Evolutionary conservation across 2,888 invertebrate species (phyloP).

Genomic region (Rutpela maculata): DNA sequence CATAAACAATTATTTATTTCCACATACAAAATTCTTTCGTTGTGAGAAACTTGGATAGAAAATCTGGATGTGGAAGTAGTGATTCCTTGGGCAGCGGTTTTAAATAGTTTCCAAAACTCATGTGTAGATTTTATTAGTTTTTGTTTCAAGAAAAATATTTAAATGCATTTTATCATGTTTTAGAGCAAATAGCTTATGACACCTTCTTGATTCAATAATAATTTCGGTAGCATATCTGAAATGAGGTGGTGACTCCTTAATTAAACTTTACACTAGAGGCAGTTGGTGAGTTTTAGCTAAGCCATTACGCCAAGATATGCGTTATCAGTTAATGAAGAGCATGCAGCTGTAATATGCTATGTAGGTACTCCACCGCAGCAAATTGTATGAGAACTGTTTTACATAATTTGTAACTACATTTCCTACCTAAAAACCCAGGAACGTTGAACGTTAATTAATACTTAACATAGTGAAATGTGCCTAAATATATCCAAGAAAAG

Average conservation of each 20-base stretch:
- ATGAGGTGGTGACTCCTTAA: neutral
- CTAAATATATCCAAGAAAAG: neutral
- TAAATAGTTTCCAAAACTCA: too few species aligned
- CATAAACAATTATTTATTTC: too few species aligned
- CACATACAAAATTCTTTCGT: too few species aligned
- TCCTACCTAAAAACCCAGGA: neutral
- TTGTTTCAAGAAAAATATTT: too few species aligned
- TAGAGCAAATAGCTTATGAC: too few species aligned
- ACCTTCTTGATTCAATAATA: neutral
- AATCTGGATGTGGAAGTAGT: too few species aligned
- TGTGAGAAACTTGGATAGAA: too few species aligned
- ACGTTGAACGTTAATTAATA: neutral
- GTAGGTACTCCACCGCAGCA: neutral
- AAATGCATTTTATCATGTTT: too few species aligned
- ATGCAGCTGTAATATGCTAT: neutral
- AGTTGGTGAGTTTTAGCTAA: neutral
- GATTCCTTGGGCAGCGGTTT: too few species aligned
- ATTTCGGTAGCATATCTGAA: neutral
- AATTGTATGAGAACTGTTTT: neutral
- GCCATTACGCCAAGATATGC: conserved; percentile 1
- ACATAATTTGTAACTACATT: conserved; percentile 7
- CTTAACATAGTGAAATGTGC: neutral
- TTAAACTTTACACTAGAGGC: neutral
- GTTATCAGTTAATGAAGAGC: conserved; percentile 7
- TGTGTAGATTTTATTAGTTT: too few species aligned